A percentile compares a stretch with the other conserved stretches of the same genome.
Evolutionary conservation across 2,888 invertebrate species (phyloP).

Genomic region (Spisula subtruncata): DNA sequence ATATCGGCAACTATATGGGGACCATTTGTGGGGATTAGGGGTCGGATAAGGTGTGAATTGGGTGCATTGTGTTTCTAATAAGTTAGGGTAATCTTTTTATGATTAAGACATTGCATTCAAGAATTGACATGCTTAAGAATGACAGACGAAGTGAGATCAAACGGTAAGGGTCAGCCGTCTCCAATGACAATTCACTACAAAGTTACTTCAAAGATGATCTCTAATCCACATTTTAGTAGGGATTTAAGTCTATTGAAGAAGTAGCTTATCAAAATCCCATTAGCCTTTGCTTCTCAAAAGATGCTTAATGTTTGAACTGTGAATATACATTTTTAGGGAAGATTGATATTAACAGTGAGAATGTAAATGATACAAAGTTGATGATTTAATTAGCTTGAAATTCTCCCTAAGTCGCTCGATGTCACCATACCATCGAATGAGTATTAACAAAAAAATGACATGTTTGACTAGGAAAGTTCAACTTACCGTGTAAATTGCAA

Average conservation of each 20-base stretch:
- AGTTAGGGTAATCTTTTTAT: constrained; percentile 65
- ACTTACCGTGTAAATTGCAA: background rate
- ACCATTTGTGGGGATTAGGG: constrained; percentile 29
- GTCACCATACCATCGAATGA: background rate
- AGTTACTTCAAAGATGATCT: constrained; percentile 66
- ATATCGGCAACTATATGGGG: background rate
- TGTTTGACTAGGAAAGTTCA: background rate
- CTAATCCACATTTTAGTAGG: constrained; percentile 42
- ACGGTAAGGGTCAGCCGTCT: constrained; percentile 50
- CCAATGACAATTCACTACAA: constrained; percentile 63
- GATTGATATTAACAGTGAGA: constrained; percentile 28
- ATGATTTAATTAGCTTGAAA: constrained; percentile 50
- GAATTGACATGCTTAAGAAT: constrained; percentile 42
- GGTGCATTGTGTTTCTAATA: constrained; percentile 37
- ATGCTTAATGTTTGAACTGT: constrained; percentile 50
- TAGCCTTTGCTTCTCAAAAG: constrained; percentile 37
- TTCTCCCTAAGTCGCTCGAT: constrained; percentile 29
- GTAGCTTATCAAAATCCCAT: constrained; percentile 62
- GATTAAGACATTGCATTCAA: constrained; percentile 60
- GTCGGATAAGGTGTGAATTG: constrained; percentile 64
- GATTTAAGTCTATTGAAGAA: constrained; percentile 57
- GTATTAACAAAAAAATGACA: constrained; percentile 11
- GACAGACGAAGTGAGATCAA: constrained; percentile 59
- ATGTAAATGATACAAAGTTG: constrained; percentile 31
- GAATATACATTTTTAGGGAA: constrained; percentile 48